Percentiles rank a stretch among this genome's conserved stretches.
Evolutionary conservation across 2,113 vertebrate genomes (phyloP).

Genomic region (Protobothrops flavoviridis): DNA sequence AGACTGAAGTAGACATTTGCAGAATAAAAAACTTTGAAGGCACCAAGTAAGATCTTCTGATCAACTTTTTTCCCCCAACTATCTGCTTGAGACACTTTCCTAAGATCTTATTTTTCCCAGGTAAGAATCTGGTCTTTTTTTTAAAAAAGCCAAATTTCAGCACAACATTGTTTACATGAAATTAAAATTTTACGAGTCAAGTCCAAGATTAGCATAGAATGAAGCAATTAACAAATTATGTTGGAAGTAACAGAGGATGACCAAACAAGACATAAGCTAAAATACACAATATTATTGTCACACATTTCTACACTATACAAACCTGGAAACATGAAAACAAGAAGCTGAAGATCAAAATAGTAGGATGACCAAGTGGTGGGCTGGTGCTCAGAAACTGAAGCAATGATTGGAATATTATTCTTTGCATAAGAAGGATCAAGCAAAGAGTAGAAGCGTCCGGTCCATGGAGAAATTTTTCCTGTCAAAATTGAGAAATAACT

Average conservation of each 20-base stretch:
- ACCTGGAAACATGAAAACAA: slow-evolving; percentile 99
- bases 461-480: slow-evolving; percentile 99
- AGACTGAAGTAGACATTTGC: not conserved
- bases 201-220: not conserved
- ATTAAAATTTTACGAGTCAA: not conserved
- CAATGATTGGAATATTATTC: slow-evolving; percentile 99
- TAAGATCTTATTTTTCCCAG: not conserved
- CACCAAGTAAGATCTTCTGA: too few relatives aligned
- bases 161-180: not conserved
- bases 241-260: not conserved
- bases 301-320: slow-evolving; percentile 15
- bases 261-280: not conserved
- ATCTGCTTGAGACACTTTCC: not conserved
- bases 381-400: slow-evolving; percentile 97
- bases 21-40: not conserved
- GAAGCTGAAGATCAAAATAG: slow-evolving; percentile 97
- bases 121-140: not conserved
- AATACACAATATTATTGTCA: not conserved
- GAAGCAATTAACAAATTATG: not conserved
- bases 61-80: not conserved
- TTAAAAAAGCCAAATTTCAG: not conserved
- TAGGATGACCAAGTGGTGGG: slow-evolving; percentile 99
- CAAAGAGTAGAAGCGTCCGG: slow-evolving; percentile 95
- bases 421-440: slow-evolving; percentile 97
- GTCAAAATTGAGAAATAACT: not conserved